A percentile compares a stretch with the other conserved stretches of the same genome.
phyloP scores from a whole-genome alignment of 2,888 invertebrate species.

The Habrosyne pyritoides region DNA sequence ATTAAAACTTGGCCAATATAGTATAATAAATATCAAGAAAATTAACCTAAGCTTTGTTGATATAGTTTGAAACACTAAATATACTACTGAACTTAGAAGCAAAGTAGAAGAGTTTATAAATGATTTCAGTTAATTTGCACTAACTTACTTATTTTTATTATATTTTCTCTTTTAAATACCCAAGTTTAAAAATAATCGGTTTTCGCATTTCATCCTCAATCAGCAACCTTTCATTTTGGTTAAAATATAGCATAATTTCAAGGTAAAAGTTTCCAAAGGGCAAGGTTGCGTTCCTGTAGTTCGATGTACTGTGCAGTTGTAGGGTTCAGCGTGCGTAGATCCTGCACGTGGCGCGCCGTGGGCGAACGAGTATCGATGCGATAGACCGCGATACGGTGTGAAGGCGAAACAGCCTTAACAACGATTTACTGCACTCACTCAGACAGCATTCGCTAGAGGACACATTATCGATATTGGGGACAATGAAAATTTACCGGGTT shows the following conservation, averaged over 20 bases:
- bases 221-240: background rate
- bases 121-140: too few species aligned
- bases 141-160: too few species aligned
- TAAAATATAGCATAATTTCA: background rate
- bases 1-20: too few species aligned
- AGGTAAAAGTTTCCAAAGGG: background rate
- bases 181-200: too few species aligned
- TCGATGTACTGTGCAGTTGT: slow-evolving; percentile 1
- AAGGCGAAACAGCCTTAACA: slow-evolving; percentile 15
- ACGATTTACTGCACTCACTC: slow-evolving; percentile 22
- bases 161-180: too few species aligned
- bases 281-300: slow-evolving; percentile 5
- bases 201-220: too few species aligned
- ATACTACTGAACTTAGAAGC: too few species aligned
- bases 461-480: background rate
- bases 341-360: slow-evolving; percentile 63
- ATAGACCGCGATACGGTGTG: slow-evolving; percentile 26
- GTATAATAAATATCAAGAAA: too few species aligned
- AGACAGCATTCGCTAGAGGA: background rate
- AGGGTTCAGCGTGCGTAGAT: slow-evolving; percentile 8
- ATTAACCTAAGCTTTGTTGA: too few species aligned
- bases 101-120: too few species aligned
- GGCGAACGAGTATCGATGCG: slow-evolving; percentile 64
- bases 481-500: background rate
- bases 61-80: too few species aligned